These are phyloP conservation scores for Tubulanus polymorphus DNA, from an alignment of 2,888 invertebrate genomes.

Conservation along the genomic window DNA sequence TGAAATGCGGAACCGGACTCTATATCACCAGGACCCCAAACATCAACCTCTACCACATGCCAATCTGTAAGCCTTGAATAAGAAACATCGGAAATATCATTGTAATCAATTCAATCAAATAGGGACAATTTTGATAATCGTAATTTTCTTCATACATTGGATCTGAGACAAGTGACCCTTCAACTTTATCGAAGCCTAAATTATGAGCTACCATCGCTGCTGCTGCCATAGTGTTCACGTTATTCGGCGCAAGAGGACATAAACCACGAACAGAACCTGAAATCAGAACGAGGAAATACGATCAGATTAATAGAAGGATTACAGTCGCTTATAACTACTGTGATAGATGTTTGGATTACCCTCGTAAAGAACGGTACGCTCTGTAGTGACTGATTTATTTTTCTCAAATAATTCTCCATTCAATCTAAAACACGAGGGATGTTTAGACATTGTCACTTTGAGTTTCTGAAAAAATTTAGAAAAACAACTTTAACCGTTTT, in stretches of 20 bases:
- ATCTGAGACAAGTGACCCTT: conserved; percentile 57
- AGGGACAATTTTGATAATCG: background rate
- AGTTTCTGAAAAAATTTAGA: conserved; percentile 46
- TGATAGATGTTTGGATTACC: too few species aligned
- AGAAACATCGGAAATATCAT: background rate
- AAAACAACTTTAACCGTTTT: too few species aligned
- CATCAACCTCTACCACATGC: conserved; percentile 58
- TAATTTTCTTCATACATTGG: conserved; percentile 48
- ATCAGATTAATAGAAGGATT: background rate
- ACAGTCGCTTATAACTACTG: too few species aligned
- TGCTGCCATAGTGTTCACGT: conserved; percentile 62
- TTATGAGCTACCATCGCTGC: conserved; percentile 57
- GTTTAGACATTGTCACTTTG: conserved; percentile 58
- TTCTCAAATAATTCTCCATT: conserved; percentile 52
- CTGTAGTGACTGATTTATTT: conserved; percentile 44
- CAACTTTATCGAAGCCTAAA: conserved; percentile 57
- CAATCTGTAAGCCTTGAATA: conserved; percentile 53
- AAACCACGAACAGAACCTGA: conserved; percentile 57
- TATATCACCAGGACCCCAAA: conserved; percentile 47
- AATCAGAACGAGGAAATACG: background rate
- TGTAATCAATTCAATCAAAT: background rate
- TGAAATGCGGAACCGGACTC: conserved; percentile 38
- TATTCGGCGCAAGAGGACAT: conserved; percentile 59
- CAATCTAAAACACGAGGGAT: conserved; percentile 57
- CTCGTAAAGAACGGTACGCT: conserved; percentile 54